These are phyloP conservation scores for Carpatolechia fugitivella DNA, from an alignment of 2,888 invertebrate species.

Conservation along the genomic window DNA sequence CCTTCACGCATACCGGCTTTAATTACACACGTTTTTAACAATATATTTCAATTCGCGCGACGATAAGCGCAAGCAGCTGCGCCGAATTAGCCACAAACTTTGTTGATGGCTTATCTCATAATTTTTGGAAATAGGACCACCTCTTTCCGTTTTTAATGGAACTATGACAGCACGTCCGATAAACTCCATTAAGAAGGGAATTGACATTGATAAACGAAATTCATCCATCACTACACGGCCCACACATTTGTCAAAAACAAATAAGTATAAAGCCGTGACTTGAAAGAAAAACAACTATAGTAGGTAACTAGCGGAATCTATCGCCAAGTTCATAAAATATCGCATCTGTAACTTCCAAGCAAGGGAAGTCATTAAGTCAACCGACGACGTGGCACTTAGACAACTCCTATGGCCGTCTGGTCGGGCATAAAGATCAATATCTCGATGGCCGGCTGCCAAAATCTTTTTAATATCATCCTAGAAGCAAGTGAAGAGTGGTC, in stretches of 20 bases:
- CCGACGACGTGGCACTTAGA: constrained; percentile 67
- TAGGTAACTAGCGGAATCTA: constrained; percentile 50
- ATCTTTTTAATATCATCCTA: constrained; percentile 77
- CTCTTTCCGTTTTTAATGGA: constrained; percentile 35
- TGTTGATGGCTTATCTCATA: constrained; percentile 47
- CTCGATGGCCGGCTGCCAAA: constrained; percentile 73
- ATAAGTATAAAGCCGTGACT: constrained; percentile 36
- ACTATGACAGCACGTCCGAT: constrained; percentile 38
- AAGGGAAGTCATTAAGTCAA: constrained; percentile 76
- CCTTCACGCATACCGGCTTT: constrained; percentile 68
- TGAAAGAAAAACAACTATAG: constrained; percentile 44
- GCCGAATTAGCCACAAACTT: constrained; percentile 49
- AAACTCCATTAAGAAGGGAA: constrained; percentile 33
- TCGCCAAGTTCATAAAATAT: constrained; percentile 61
- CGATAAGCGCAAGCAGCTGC: constrained; percentile 64
- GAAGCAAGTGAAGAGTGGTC: constrained; percentile 70
- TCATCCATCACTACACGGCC: constrained; percentile 38
- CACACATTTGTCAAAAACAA: constrained; percentile 32
- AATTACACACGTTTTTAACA: constrained; percentile 68
- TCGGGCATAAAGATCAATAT: constrained; percentile 77
- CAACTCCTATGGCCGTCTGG: constrained; percentile 71
- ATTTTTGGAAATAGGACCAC: constrained; percentile 40
- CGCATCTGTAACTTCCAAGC: constrained; percentile 64
- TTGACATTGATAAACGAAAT: constrained; percentile 34
- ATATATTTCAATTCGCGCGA: constrained; percentile 58